phyloP scores from a whole-genome alignment of 2,113 vertebrate species.

The Sapayoa aenigma region DNA sequence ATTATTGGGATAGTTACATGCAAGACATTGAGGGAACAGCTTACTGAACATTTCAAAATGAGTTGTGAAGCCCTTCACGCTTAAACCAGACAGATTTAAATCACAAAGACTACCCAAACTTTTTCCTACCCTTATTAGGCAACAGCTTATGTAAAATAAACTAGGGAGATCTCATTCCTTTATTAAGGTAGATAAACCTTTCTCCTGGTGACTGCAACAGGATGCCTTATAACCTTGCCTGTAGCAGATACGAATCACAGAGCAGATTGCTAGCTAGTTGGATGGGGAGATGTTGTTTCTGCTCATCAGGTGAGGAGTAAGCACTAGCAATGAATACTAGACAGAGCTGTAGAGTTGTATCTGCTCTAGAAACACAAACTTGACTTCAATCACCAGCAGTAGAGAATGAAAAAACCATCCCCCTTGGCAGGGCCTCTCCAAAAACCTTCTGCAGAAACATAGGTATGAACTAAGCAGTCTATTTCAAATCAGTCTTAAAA shows the following conservation, averaged over 20 bases:
- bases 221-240: neutral
- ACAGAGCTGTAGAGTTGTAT: neutral
- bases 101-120: neutral
- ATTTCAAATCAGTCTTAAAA: neutral
- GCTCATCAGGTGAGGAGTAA: neutral
- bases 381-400: neutral
- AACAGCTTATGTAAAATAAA: neutral
- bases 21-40: neutral
- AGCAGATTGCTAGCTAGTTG: neutral
- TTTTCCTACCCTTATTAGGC: neutral
- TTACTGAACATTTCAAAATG: neutral
- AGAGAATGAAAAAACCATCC: neutral
- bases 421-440: neutral
- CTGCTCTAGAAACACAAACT: neutral
- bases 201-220: neutral
- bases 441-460: neutral
- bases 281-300: neutral
- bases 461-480: neutral
- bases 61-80: neutral
- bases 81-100: neutral
- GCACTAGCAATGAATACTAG: neutral
- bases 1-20: neutral
- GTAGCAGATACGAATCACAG: rapidly evolving
- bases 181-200: neutral
- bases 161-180: neutral